Base-by-base conservation (phyloP, 1,140 invertebrate species). In the Caenorhabditis inopinata region DNA sequence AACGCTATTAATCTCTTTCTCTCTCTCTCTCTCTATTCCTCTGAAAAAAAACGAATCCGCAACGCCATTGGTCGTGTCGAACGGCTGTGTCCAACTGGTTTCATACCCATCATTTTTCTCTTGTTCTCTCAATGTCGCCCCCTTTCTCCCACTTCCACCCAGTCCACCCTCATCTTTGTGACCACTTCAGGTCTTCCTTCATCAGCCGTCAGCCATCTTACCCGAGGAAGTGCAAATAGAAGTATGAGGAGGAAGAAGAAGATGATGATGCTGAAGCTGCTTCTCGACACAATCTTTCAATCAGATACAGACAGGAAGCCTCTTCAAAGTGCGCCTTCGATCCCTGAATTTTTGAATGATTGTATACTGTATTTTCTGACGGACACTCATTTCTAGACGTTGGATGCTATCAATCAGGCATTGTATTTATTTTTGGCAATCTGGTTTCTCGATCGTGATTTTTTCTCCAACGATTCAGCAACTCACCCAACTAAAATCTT, bases 151-250 rank as follows among this genome's bases (percentile, higher is more conserved):
- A n/a, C n/a, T n/a, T n/a, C n/a, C n/a, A n/a, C n/a, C n/a, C n/a
- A n/a, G n/a, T n/a, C n/a, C n/a, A n/a, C n/a, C n/a, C n/a, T n/a
- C n/a, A n/a, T n/a, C n/a, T n/a, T n/a, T n/a, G n/a, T n/a, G n/a
- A n/a, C n/a, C n/a, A n/a, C n/a, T n/a, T n/a, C n/a, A n/a, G n/a
- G n/a, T 42, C 38, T 42, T 16, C 9, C 0, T 42, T 68, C 29
- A 68, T 68, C 58, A 68, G 58, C 58, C 58, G 38, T 68, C 58
- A 68, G n/a, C 38, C 38, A 68, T 68, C 58, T 68, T 21, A 68
- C 58, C 58, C 58, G 32, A 68, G 58, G 32, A 68, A 68, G 58
- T 68, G 58, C 58, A 68, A 68, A 68, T 68, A 68, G 58, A 68
- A 68, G 32, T 29, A 68, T 42, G 58, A 21, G 32, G 58, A 68